phyloP scores from a whole-genome alignment of 2,797 vertebrate species.

The Gambelia wislizenii region DNA sequence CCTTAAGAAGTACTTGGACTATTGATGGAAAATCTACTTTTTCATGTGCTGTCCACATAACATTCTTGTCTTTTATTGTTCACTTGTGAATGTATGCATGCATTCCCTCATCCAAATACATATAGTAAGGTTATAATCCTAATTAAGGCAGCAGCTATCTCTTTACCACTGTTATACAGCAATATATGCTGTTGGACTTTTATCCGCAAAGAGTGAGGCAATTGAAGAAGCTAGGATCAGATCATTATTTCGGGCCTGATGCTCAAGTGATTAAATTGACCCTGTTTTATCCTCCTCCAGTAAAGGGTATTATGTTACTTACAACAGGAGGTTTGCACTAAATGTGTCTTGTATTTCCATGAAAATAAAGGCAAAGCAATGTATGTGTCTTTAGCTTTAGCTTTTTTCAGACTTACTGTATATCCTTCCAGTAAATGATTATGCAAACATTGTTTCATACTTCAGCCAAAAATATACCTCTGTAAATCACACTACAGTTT shows the following conservation, averaged over 20 bases:
- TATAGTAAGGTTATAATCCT: neutral
- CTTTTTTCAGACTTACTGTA: slow-evolving; percentile 34
- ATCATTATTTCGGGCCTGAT: slow-evolving; percentile 24
- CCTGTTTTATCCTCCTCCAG: neutral
- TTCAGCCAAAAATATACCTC: slow-evolving; percentile 62
- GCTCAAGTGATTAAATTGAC: slow-evolving; percentile 4
- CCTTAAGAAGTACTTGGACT: neutral
- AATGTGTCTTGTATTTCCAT: slow-evolving; percentile 30
- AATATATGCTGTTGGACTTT: neutral
- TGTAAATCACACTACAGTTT: slow-evolving; percentile 61
- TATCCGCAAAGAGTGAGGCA: neutral
- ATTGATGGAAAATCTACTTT: neutral
- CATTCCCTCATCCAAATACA: neutral
- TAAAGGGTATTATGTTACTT: slow-evolving; percentile 19
- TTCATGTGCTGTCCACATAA: neutral
- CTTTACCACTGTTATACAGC: neutral
- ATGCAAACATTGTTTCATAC: slow-evolving; percentile 71
- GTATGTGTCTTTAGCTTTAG: neutral
- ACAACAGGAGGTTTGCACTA: slow-evolving; percentile 29
- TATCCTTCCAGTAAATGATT: slow-evolving; percentile 49
- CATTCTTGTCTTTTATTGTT: neutral
- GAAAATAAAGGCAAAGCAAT: slow-evolving; percentile 33
- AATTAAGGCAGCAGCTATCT: neutral
- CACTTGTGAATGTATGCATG: neutral
- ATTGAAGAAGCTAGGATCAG: neutral